Base-by-base conservation (phyloP, 2,113 vertebrate genomes). In the Gorsachius goisagi region DNA sequence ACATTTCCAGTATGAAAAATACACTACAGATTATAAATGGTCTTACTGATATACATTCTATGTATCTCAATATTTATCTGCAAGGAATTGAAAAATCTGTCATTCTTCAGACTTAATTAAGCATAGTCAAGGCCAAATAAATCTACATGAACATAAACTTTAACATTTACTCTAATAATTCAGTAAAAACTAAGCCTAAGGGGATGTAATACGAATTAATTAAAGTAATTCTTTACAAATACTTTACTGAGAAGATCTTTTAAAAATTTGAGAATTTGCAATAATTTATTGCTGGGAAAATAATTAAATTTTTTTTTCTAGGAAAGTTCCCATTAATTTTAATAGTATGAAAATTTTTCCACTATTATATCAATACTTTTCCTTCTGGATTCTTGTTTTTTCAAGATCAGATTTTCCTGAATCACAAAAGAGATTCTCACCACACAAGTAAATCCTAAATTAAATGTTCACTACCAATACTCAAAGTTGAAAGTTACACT, bases 181-280 rank as follows among this genome's bases (percentile, higher is more conserved):
- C 44, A 20, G 37, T 88, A 90, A 95, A 93, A 91, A 45, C 60
- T 89, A 78, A 88, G 49, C 85, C 64, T n/a, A 66, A 83, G 76
- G 79, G 85, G 53, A 69, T 53, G 37, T 81, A 85, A 76, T 90
- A 90, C 78, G 64, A 92, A 90, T 93, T 94, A 93, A 97, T 89
- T 84, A 62, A 89, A 92, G 47, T 55, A 71, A 81, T 85, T 89
- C 18, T 67, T 58, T 84, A 88, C 53, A 89, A 93, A 95, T 78
- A 82, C n/a, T 94, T 88, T 86, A 91, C 49, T 83, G 78, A 86
- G 56, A 66, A 7, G 30, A 28, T 68, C 50, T 87, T 93, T 74
- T 39, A 19, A 26, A 81, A 89, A 63, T 37, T 83, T n/a, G 6
- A 37, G 56, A 62, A 7, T 81, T 90, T 91, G 14, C 9, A 59